Evolutionary conservation across 2,888 invertebrate species (phyloP).

Genomic region (Dynastes maya): DNA sequence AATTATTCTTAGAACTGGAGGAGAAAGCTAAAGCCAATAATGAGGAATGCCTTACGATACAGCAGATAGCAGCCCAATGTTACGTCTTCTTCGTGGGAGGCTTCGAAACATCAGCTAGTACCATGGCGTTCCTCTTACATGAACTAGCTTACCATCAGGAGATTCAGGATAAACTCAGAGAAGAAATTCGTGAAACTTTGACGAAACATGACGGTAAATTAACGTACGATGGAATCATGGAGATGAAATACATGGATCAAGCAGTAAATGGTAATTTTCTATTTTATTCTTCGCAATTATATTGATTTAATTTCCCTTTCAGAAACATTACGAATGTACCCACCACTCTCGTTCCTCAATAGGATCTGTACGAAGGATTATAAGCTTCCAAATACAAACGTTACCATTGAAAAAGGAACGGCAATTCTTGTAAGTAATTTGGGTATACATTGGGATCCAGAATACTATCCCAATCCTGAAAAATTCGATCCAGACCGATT

Average conservation of each 20-base stretch:
- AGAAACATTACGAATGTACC: constrained; percentile 22
- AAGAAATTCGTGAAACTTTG: neutral
- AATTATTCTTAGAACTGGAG: constrained; percentile 25
- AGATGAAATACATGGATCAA: constrained; percentile 26
- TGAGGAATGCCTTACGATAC: constrained; percentile 1
- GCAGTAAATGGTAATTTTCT: constrained; percentile 24
- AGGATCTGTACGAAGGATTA: constrained; percentile 10
- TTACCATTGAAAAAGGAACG: neutral
- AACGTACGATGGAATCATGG: constrained; percentile 22
- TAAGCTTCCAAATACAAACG: constrained; percentile 1
- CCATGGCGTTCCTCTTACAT: constrained; percentile 12
- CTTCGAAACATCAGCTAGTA: constrained; percentile 16
- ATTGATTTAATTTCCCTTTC: neutral
- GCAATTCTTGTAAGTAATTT: neutral
- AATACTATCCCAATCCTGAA: constrained; percentile 20
- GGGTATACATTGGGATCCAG: constrained; percentile 15
- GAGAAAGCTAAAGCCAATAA: constrained; percentile 2
- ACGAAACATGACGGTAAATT: neutral
- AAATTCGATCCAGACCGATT: constrained; percentile 20
- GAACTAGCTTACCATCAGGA: constrained; percentile 20
- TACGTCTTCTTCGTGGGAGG: constrained; percentile 25
- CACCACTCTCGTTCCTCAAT: neutral
- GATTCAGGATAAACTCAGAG: constrained; percentile 14
- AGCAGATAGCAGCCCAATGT: constrained; percentile 11
- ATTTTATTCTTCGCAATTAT: neutral